Evolutionary conservation across 1,140 invertebrate species (phyloP), one percentile per base, ranked within the genome.

Genomic region (Tetranychus urticae): DNA sequence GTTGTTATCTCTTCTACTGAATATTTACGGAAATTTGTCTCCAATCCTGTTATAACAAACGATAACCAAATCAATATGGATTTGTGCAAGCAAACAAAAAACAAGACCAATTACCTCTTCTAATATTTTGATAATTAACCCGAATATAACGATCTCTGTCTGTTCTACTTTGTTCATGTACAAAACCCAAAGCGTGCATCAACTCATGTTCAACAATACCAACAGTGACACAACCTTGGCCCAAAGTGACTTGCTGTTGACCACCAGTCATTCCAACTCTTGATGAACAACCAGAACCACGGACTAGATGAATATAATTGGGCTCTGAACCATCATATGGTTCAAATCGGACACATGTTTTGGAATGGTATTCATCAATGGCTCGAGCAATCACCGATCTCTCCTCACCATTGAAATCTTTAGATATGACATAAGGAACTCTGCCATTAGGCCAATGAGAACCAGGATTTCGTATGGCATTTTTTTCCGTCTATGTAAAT

Each of bases 141-240:
- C 66, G 70, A 14, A 84, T 75, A 66, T 75, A 82, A 0, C 78
- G 68, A 65, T 84, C 81, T 45, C 82, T 70, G 69, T 84, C 78
- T 8, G 74, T 70, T 23, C 79, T 71, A 64, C 78, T 79, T 67
- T 84, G 82, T 65, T 82, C 80, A 65, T 84, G 76, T 34, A 70
- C 70, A 56, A 74, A 74, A 0, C 88, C 88, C 33, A 84, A 67
- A 0, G 83, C 82, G 65, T 92, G 87, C 76, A 89, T 82, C 63
- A 91, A 71, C 69, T 92, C 87, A 66, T 92, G 87, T 52, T 52
- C 50, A 23, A 52, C 56, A 57, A 57, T 57, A 14, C 60, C 60
- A 37, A 31, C 37, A 12, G 37, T 31, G 2, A 56, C 10, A 39
- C 63, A 64, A 1, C 56, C 63, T 10, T 37, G 33, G n/a, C 62